Evolutionary conservation across 2,113 vertebrate genomes (phyloP), one percentile per base, ranked within the genome.

Genomic region (Tetrax tetrax): DNA sequence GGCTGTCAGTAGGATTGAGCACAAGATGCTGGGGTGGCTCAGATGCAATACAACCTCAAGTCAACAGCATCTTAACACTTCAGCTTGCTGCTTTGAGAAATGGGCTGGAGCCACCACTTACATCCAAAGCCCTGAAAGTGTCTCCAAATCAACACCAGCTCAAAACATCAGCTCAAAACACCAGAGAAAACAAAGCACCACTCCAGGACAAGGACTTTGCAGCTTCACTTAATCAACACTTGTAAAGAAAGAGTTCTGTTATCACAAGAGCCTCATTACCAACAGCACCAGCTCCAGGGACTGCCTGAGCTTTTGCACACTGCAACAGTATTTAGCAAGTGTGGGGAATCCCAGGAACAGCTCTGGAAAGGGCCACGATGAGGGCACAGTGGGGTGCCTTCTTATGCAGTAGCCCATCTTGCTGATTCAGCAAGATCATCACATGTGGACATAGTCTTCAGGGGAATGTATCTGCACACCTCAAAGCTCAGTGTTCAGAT

Each of bases 321-420:
- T 70, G 23, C 38, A 83, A 37, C 2, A 6, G 45, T 9, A 35
- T 60, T 86, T 65, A 56, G 35, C 17, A 75, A 35, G 37, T 23
- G 54, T 4, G 6, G 21, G 50, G 23, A 78, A 83, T 60, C 50
- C 61, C 57, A 61, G 53, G 19, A 84, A 56, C n/a, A 72, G 1
- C 16, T 54, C 69, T 19, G 17, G 47, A 41, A 80, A 70, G 21
- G 8, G 12, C 5, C 8, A 12, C 6, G 16, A 15, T 2, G 17
- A 79, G 4, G 25, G 43, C 0, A 0, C 14, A 48, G 43, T 4
- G 22, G 3, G 7, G 12, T 37, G 23, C 35, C 24, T 53, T 61
- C 53, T 75, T 21, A 19, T 1, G 1, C 50, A 53, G 16, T 4
- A 70, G 41, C 33, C 14, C 35, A 43, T 28, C 50, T 29, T 78